A percentile compares a stretch with the other conserved stretches of the same genome.
Evolutionary conservation across 2,797 vertebrate genomes (phyloP).

Genomic region (Falco berigora): DNA sequence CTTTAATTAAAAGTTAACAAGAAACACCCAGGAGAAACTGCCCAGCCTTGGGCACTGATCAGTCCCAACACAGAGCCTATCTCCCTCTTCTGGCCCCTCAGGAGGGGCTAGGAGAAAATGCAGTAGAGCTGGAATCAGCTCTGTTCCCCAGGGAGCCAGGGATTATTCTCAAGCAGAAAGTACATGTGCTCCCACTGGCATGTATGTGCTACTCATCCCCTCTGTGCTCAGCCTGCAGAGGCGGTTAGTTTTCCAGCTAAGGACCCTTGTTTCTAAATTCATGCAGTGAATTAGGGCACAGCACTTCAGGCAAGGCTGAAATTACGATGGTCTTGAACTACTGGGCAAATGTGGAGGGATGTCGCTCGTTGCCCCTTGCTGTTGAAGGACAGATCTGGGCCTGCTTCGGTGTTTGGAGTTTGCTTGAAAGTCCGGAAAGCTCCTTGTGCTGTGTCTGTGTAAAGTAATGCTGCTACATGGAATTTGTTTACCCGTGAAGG

Average conservation of each 20-base stretch:
- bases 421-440: background rate
- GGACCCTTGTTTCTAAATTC: background rate
- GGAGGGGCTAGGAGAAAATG: background rate
- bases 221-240: background rate
- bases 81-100: background rate
- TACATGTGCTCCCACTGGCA: background rate
- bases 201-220: background rate
- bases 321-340: background rate
- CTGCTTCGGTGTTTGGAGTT: background rate
- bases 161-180: background rate
- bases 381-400: background rate
- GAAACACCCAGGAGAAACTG: background rate
- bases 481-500: background rate
- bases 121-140: background rate
- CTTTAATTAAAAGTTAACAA: background rate
- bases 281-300: background rate
- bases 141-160: background rate
- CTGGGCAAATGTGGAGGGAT: background rate
- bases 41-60: background rate
- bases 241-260: background rate
- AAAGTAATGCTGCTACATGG: background rate
- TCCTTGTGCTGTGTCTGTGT: background rate
- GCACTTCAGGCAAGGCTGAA: background rate
- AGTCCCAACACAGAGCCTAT: background rate
- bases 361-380: background rate